Percentiles rank a stretch among this genome's conserved stretches.
These are phyloP conservation scores for Dione vanillae DNA, from an alignment of 2,888 invertebrate genomes.

Conservation along the genomic window DNA sequence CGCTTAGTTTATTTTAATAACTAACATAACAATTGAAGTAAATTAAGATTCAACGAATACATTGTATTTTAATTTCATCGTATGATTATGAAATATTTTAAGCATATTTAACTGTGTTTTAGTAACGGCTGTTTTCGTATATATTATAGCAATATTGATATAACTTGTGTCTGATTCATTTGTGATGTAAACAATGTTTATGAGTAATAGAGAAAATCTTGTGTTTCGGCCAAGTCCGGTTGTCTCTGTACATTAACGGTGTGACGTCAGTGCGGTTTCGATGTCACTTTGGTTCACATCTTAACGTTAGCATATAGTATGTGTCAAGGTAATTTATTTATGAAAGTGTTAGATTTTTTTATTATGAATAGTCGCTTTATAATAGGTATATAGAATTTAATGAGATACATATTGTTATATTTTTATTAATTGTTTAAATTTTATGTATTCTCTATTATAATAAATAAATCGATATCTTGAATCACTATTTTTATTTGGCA, in stretches of 20 bases:
- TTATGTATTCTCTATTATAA: too few species aligned
- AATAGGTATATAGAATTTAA: too few species aligned
- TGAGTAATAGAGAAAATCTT: conserved; percentile 48
- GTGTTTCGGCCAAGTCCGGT: conserved; percentile 38
- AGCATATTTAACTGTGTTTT: not conserved
- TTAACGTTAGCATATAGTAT: conserved; percentile 30
- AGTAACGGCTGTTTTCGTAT: not conserved
- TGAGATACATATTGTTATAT: too few species aligned
- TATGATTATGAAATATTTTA: not conserved
- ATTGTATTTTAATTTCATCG: not conserved
- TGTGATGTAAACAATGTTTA: conserved; percentile 47
- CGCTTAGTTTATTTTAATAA: not conserved
- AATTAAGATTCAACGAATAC: not conserved
- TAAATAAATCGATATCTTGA: too few species aligned
- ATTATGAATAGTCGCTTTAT: not conserved
- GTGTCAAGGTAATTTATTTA: conserved; percentile 41
- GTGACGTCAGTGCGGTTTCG: conserved; percentile 41
- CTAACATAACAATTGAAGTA: not conserved
- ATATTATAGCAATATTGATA: conserved; percentile 25
- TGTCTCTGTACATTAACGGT: conserved; percentile 6
- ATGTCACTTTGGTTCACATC: conserved; percentile 40
- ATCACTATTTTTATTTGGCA: not conserved
- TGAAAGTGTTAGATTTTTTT: not conserved
- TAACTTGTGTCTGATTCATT: conserved; percentile 38
- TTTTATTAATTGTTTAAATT: too few species aligned